phyloP scores from a whole-genome alignment of 2,888 invertebrate genomes.

The Spatulosminthurus flaviceps region DNA sequence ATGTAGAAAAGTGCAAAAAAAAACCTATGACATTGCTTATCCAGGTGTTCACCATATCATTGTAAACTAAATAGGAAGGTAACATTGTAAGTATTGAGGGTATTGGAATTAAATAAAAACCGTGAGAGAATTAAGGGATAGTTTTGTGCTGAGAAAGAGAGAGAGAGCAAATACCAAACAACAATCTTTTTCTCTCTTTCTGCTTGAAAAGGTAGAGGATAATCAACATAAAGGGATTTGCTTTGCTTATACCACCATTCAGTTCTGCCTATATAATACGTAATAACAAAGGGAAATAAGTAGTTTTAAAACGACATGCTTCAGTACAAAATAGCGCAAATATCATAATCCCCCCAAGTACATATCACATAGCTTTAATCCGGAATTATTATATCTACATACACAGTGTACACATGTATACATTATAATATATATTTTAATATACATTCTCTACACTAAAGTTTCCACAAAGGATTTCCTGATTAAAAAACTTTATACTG shows the following conservation, averaged over 20 bases:
- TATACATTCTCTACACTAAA: no score
- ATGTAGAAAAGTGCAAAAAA: not conserved
- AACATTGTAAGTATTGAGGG: not conserved
- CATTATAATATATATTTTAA: no score
- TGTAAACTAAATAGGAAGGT: not conserved
- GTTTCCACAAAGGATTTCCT: no score
- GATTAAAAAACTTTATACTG: no score
- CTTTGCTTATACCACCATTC: not conserved
- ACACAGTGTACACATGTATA: no score
- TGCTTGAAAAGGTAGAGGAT: constrained; percentile 16
- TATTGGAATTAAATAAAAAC: constrained; percentile 34
- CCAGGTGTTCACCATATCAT: constrained; percentile 34
- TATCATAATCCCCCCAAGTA: constrained; percentile 13
- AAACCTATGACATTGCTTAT: constrained; percentile 28
- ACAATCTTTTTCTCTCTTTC: not conserved
- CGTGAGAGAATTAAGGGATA: constrained; percentile 36
- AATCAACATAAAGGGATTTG: constrained; percentile 39
- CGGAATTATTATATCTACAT: no score
- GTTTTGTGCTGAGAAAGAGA: not conserved
- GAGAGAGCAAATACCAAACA: not conserved
- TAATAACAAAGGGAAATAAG: constrained; percentile 22
- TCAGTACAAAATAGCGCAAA: constrained; percentile 27
- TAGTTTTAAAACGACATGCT: constrained; percentile 25
- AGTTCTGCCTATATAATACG: not conserved
- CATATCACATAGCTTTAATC: no score